Percentiles rank a stretch among this genome's conserved stretches.
These are phyloP conservation scores for Sternarchorhynchus goeldii DNA, from an alignment of 2,797 vertebrate species.

Conservation along the genomic window DNA sequence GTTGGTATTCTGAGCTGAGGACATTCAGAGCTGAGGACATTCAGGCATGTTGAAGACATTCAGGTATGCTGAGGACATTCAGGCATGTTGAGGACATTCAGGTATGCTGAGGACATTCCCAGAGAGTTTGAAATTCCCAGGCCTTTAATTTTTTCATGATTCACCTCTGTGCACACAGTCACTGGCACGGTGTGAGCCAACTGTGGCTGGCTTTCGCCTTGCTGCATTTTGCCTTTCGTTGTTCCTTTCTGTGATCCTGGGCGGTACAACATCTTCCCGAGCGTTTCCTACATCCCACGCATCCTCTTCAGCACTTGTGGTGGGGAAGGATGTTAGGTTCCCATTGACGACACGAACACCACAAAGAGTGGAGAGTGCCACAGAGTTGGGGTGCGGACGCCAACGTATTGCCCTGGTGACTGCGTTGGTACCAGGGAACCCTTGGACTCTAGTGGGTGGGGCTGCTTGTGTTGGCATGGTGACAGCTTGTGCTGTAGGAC, in stretches of 20 bases:
- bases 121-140: background rate
- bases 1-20: background rate
- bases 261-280: too few relatives aligned
- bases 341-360: too few relatives aligned
- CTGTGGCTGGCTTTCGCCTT: background rate
- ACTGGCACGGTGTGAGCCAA: background rate
- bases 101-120: too few relatives aligned
- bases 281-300: too few relatives aligned
- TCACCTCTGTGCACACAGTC: background rate
- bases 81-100: too few relatives aligned
- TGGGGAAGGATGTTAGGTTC: too few relatives aligned
- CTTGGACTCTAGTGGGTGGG: background rate
- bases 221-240: background rate
- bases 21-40: background rate
- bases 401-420: conserved; percentile 7
- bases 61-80: too few relatives aligned
- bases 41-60: too few relatives aligned
- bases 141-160: background rate
- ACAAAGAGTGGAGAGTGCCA: background rate
- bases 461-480: conserved; percentile 31
- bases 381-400: too few relatives aligned
- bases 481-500: conserved; percentile 24
- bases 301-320: too few relatives aligned
- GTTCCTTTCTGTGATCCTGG: background rate
- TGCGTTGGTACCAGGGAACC: background rate